Base-by-base conservation (phyloP, 2,797 vertebrate genomes). In the Coregonus ussuriensis region DNA sequence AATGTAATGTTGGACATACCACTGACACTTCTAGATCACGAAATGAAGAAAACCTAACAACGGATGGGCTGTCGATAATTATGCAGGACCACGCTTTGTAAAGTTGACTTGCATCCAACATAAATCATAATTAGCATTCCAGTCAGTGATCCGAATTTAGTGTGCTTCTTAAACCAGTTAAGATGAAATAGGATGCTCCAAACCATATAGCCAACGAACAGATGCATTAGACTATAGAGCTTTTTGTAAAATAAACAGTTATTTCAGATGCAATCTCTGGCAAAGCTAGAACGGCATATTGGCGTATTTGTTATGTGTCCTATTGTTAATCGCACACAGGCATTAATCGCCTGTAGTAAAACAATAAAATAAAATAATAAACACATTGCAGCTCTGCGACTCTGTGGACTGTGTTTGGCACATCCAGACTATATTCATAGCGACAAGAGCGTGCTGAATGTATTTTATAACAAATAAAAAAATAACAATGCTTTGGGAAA, bases 31-130 rank as follows among this genome's bases (percentile, higher is more conserved):
- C 65, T 11, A 53, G 25, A 18, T 74, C 21, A 69, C 56, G 51
- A 3, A 31, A 25, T 33, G 29, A 14, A 2, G 13, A 66, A 31
- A 15, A 6, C 18, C 71, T 5, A 52, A 65, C 62, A 2, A 62
- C 41, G 31, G 21, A 83, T 80, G 80, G 70, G 71, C 77, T 77
- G 83, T 85, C 81, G 81, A 86, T 87, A 83, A 88, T 87, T 88
- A 89, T 90, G 89, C 83, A 83, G 78, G 77, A 75, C 78, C 89
- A 88, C 75, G 88, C 86, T 88, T 88, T 90, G 82, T 86, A 93
- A 93, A 94, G 91, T 93, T 93, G 90, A 89, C 87, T 89, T 85
- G 84, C 85, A 83, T 91, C 91, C 90, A 92, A 84, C 86, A 89
- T 86, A 74, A 83, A 53, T 75, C 78, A 81, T 80, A 83, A 94